A percentile compares a stretch with the other conserved stretches of the same genome.
Evolutionary conservation across 1,140 invertebrate genomes (phyloP).

Genomic region (Lepidurus couesii): DNA sequence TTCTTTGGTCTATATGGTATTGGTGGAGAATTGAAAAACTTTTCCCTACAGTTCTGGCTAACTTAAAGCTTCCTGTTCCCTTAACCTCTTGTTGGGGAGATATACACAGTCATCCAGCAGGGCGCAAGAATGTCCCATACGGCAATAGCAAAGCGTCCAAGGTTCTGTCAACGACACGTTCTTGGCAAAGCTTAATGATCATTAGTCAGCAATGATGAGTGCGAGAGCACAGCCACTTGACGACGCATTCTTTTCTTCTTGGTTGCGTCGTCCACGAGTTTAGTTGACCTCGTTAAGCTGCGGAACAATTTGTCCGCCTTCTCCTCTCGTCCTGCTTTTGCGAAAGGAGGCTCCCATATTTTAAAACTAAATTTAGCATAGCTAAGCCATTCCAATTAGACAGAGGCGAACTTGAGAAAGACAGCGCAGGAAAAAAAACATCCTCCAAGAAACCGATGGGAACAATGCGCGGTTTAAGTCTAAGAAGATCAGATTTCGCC

Average conservation of each 20-base stretch:
- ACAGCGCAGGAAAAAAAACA: neutral
- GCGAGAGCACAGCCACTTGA: conserved; percentile 15
- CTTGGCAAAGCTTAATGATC: conserved; percentile 22
- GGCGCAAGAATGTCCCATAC: neutral
- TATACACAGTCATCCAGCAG: neutral
- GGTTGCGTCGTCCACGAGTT: conserved; percentile 13
- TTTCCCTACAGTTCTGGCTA: neutral
- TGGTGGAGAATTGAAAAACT: neutral
- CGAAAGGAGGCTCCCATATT: neutral
- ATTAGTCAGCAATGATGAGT: conserved; percentile 22
- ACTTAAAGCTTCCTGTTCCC: neutral
- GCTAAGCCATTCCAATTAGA: conserved; percentile 14
- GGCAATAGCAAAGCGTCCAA: neutral
- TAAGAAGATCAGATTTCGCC: conserved; percentile 6
- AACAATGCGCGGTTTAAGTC: conserved; percentile 4
- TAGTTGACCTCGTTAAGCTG: conserved; percentile 21
- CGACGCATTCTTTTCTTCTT: conserved; percentile 17
- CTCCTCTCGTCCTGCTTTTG: neutral
- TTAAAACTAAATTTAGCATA: conserved; percentile 3
- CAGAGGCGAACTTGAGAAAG: conserved; percentile 5
- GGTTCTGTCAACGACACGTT: conserved; percentile 18
- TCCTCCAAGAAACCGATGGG: neutral
- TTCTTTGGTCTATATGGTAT: neutral
- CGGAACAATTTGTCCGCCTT: conserved; percentile 21
- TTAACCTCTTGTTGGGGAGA: neutral